Evolutionary conservation across 2,797 vertebrate species (phyloP).

Genomic region (Cuniculus paca): DNA sequence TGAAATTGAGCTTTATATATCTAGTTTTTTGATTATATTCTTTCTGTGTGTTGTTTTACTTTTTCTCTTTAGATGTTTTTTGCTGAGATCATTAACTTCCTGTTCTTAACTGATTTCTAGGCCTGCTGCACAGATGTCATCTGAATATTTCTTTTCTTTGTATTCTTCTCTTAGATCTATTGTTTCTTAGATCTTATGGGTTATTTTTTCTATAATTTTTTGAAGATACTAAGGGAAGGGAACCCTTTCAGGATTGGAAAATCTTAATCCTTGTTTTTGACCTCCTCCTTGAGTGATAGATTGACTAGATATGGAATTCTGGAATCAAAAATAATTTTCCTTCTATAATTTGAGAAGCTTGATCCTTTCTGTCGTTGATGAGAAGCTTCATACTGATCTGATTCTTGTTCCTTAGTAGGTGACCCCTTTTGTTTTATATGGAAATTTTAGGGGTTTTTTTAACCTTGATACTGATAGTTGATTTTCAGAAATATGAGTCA

Average conservation of each 20-base stretch:
- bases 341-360: neutral
- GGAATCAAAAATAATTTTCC: neutral
- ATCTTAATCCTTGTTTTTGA: constrained; percentile 2
- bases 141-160: neutral
- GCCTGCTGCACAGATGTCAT: neutral
- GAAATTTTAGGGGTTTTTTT: neutral
- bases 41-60: neutral
- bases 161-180: neutral
- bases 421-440: neutral
- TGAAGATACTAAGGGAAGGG: neutral
- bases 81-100: neutral
- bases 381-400: neutral
- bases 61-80: neutral
- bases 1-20: neutral
- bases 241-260: neutral
- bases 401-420: neutral
- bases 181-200: neutral
- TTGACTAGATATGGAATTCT: neutral
- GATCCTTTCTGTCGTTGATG: neutral
- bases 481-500: constrained; percentile 21
- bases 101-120: constrained; percentile 20
- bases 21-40: neutral
- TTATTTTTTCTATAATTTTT: neutral
- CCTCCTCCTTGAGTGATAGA: neutral
- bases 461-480: neutral